phyloP scores from a whole-genome alignment of 1,140 invertebrate species.

The Aradophagus sp. region DNA sequence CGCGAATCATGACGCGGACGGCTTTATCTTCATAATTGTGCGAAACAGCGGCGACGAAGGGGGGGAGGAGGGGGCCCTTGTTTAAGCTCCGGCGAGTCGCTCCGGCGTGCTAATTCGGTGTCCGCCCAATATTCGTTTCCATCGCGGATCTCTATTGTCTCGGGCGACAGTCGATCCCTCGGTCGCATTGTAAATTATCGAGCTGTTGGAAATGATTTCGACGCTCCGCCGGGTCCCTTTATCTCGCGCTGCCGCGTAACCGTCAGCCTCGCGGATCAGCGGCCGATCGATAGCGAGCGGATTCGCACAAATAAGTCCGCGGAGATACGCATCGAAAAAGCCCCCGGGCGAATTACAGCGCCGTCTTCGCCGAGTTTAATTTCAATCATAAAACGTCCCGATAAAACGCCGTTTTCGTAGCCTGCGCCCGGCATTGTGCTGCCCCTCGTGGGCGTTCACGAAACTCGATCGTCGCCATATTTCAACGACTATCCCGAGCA shows the following conservation, averaged over 20 bases:
- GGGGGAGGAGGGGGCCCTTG: conserved; percentile 40
- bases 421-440: too few relatives aligned
- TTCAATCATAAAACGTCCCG: conserved; percentile 13
- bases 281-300: conserved; percentile 35
- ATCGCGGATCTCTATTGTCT: conserved; percentile 55
- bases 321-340: conserved; percentile 15
- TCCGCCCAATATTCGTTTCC: conserved; percentile 56
- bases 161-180: conserved; percentile 54
- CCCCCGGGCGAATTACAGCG: background rate
- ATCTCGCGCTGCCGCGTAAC: conserved; percentile 49
- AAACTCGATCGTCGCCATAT: conserved; percentile 61
- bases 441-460: conserved; percentile 59
- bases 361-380: conserved; percentile 14
- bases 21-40: conserved; percentile 57
- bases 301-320: conserved; percentile 27
- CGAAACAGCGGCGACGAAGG: conserved; percentile 36
- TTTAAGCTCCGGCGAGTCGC: conserved; percentile 49
- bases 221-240: conserved; percentile 51
- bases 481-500: conserved; percentile 58
- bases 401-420: too few relatives aligned
- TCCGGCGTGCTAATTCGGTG: conserved; percentile 56
- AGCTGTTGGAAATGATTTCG: conserved; percentile 56
- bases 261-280: conserved; percentile 38
- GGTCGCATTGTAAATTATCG: conserved; percentile 56
- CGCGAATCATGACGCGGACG: conserved; percentile 37